Evolutionary conservation across 2,113 vertebrate genomes (phyloP), one percentile per base, ranked within the genome.

Genomic region (Ageneiosus marmoratus): DNA sequence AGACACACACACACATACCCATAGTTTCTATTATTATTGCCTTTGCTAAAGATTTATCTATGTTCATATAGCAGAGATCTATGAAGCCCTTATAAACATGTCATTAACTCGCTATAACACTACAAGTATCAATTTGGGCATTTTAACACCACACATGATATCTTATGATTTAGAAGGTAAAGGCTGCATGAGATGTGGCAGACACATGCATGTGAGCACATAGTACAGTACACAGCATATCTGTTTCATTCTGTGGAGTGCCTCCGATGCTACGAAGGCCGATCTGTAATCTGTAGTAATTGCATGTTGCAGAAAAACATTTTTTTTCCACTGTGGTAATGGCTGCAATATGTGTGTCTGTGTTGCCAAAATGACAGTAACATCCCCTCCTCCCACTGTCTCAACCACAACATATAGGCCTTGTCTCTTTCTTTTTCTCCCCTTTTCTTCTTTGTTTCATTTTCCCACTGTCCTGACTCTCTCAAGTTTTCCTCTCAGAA

Each of bases 251-350:
- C 88, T 90, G 89, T 91, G 86, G 86, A 92, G 88, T 84, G 89
- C 89, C 91, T 94, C 93, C 92, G 92, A 94, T 93, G 93, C 92
- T 92, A 93, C 89, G 92, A 92, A 86, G 86, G 90, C 93, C 27
- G 93, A 94, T 94, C 93, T 95, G 92, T 94, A 95, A 94, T 95
- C 93, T 94, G 92, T 93, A 92, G 92, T 95, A 95, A 95, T 95
- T 95, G 93, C 92, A 94, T 93, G 93, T 93, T 95, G 92, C 94
- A 94, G 93, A 95, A 95, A 95, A 94, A 95, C 93, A 95, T 79
- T 67, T 79, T 79, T 79, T 94, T 94, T 94, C 93, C 93, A 90
- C 92, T 93, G 92, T 89, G 90, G 92, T 95, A 95, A 95, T 94
- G 91, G 89, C 92, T 94, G 92, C 94, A 95, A 94, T 93, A 94